Evolutionary conservation across 2,797 vertebrate species (phyloP).

Genomic region (Ateles fusciceps): DNA sequence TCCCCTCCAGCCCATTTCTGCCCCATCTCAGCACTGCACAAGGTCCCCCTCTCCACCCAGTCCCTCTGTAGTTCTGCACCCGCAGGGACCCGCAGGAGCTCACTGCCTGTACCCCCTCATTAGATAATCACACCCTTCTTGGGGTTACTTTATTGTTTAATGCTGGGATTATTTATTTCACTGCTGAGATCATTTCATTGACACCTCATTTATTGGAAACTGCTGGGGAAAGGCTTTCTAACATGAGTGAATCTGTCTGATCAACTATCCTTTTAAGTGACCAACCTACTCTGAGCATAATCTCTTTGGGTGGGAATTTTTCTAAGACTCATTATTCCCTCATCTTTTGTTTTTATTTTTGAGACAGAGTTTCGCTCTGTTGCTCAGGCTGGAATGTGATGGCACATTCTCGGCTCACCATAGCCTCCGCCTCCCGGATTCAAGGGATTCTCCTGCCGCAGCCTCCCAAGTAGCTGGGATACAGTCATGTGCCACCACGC

Average conservation of each 20-base stretch:
- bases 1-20: too few relatives aligned
- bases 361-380: too few relatives aligned
- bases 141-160: constrained; percentile 28
- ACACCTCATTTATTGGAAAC: constrained; percentile 32
- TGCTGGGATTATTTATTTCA: constrained; percentile 21
- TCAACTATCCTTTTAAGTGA: background rate
- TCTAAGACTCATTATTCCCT: background rate
- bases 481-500: too few relatives aligned
- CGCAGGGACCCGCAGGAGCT: background rate
- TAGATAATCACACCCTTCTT: background rate
- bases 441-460: too few relatives aligned
- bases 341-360: background rate
- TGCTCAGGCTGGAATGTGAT: too few relatives aligned
- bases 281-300: background rate
- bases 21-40: background rate
- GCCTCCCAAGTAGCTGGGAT: too few relatives aligned
- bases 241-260: background rate
- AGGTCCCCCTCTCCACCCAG: background rate
- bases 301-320: constrained; percentile 2
- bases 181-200: background rate
- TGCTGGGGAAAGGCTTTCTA: background rate
- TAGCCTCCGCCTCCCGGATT: too few relatives aligned
- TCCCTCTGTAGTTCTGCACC: background rate
- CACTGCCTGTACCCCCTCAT: background rate
- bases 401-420: too few relatives aligned